These are phyloP conservation scores for Corythornis vintsioides DNA, from an alignment of 2,113 vertebrate genomes.

Conservation along the genomic window DNA sequence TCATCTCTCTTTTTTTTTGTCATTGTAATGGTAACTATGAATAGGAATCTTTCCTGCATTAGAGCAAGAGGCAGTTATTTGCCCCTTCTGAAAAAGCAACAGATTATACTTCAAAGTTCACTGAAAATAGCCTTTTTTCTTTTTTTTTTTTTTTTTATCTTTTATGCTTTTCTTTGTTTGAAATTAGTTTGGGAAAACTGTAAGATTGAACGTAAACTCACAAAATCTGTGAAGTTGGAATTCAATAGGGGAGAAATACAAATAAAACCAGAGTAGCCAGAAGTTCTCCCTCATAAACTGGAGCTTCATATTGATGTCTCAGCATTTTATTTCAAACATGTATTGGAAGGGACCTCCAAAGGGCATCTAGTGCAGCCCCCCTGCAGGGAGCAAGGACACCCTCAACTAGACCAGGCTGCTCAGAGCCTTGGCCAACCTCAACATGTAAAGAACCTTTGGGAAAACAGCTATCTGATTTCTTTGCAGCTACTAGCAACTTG, in stretches of 20 bases:
- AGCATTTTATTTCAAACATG: background rate
- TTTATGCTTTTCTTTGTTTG: background rate
- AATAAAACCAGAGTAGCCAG: background rate
- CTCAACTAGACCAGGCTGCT: no score
- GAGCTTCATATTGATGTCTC: background rate
- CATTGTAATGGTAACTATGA: background rate
- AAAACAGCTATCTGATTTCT: background rate
- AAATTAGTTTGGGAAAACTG: background rate
- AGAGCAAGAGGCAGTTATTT: background rate
- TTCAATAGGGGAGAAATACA: background rate
- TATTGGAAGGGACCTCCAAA: no score
- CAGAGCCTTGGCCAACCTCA: no score
- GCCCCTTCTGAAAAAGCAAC: background rate
- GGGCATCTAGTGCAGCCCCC: no score
- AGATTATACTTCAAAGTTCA: background rate
- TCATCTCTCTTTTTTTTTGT: background rate
- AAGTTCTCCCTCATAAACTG: background rate
- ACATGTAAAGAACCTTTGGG: background rate
- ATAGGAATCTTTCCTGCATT: background rate
- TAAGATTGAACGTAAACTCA: background rate
- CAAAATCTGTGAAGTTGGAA: background rate
- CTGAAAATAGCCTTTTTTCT: background rate
- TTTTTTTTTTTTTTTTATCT: background rate
- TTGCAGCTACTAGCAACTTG: background rate
- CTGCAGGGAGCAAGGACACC: no score